phyloP scores from a whole-genome alignment of 2,888 invertebrate genomes.

The Amphimallon solstitiale region DNA sequence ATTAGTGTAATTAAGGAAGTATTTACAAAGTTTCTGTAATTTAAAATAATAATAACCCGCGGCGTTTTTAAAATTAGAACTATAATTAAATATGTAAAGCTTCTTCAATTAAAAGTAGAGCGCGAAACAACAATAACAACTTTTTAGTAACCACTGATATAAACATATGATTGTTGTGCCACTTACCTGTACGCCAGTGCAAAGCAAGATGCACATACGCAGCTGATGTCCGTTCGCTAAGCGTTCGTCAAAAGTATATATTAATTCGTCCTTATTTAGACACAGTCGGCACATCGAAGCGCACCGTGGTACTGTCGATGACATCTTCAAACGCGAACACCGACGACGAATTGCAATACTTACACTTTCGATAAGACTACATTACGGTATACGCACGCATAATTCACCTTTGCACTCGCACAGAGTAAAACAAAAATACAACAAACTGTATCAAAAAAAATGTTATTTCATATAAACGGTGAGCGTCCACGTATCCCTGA shows the following conservation, averaged over 20 bases:
- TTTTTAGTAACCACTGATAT: slow-evolving; percentile 11
- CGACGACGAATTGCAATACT: no score
- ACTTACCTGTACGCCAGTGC: slow-evolving; percentile 44
- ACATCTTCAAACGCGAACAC: background rate
- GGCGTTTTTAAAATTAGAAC: no score
- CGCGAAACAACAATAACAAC: background rate
- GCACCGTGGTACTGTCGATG: background rate
- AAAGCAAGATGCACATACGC: slow-evolving; percentile 39
- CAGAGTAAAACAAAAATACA: no score
- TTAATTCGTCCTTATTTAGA: slow-evolving; percentile 46
- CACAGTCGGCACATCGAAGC: slow-evolving; percentile 49
- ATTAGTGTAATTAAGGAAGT: no score
- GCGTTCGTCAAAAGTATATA: slow-evolving; percentile 38
- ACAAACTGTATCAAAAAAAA: slow-evolving; percentile 2
- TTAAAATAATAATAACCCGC: no score
- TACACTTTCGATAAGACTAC: background rate
- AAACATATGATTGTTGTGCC: slow-evolving; percentile 2
- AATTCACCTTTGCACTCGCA: background rate
- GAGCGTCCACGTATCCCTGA: background rate
- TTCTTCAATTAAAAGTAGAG: background rate
- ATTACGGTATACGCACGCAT: background rate
- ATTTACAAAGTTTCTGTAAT: no score
- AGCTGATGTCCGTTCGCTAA: slow-evolving; percentile 38
- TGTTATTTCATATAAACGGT: background rate
- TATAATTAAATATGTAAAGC: background rate